Evolutionary conservation across 2,888 invertebrate genomes (phyloP).

Genomic region (Pachliopta kotzebuea): DNA sequence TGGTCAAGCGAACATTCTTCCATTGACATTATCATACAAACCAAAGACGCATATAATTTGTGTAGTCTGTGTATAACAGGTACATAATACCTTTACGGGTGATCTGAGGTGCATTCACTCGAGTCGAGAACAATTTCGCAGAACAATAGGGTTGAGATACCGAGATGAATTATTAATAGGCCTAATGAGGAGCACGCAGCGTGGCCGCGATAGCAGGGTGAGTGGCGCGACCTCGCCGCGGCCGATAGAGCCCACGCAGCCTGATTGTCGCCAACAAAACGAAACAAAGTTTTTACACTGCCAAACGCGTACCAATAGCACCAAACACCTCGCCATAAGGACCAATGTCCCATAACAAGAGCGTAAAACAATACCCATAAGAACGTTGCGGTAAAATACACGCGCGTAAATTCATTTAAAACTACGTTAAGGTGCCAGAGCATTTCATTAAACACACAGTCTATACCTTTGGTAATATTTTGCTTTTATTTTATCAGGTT

Average conservation of each 20-base stretch:
- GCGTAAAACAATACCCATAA: conserved; percentile 33
- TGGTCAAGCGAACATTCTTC: conserved; percentile 12
- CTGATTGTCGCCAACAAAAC: conserved; percentile 73
- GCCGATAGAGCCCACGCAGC: conserved; percentile 76
- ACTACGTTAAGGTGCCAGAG: conserved; percentile 19
- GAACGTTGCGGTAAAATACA: conserved; percentile 32
- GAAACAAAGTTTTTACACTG: conserved; percentile 51
- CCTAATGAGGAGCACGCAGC: conserved; percentile 64
- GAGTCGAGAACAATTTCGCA: conserved; percentile 64
- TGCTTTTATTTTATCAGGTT: not conserved
- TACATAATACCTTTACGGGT: conserved; percentile 6
- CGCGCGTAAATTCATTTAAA: conserved; percentile 27
- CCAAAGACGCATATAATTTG: conserved; percentile 14
- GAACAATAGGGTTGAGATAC: conserved; percentile 70
- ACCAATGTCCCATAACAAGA: conserved; percentile 29
- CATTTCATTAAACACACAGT: conserved; percentile 15
- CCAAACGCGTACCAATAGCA: conserved; percentile 35
- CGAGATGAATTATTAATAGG: conserved; percentile 75
- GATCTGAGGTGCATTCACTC: conserved; percentile 31
- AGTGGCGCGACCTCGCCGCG: conserved; percentile 69
- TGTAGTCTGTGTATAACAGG: conserved; percentile 3
- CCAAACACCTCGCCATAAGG: conserved; percentile 33
- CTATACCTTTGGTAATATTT: not conserved
- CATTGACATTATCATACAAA: conserved; percentile 5
- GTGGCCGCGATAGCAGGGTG: conserved; percentile 68